phyloP scores from a whole-genome alignment of 2,797 vertebrate species.

The Pteropus rufus region DNA sequence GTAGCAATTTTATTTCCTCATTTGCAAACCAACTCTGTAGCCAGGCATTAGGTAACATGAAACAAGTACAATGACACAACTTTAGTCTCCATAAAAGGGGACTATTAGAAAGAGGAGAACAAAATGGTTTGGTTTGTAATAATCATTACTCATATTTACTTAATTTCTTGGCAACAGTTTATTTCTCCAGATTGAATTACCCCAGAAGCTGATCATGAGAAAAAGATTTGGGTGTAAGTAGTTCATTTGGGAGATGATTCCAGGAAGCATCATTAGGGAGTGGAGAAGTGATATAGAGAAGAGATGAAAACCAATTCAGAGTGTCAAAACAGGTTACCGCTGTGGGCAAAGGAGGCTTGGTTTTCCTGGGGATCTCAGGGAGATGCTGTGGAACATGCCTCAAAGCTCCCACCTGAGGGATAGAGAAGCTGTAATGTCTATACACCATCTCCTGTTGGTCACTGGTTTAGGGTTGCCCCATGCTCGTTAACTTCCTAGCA shows the following conservation, averaged over 20 bases:
- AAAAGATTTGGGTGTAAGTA: neutral
- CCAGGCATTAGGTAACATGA: neutral
- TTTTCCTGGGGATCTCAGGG: neutral
- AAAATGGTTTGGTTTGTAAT: neutral
- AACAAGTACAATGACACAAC: neutral
- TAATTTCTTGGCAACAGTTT: neutral
- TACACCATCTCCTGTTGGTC: neutral
- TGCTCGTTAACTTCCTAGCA: neutral
- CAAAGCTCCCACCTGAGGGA: neutral
- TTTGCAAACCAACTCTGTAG: constrained; percentile 47
- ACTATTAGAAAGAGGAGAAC: neutral
- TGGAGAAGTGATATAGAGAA: neutral
- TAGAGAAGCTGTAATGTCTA: neutral
- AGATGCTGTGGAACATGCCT: neutral
- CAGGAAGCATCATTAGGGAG: neutral
- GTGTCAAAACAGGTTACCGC: neutral
- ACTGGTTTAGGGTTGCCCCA: neutral
- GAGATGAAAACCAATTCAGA: neutral
- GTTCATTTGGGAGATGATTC: neutral
- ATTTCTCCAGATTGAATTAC: constrained; percentile 10
- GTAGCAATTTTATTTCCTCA: constrained; percentile 56
- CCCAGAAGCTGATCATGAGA: neutral
- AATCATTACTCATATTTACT: neutral
- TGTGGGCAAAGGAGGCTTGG: neutral
- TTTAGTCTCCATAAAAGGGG: neutral